Base-by-base conservation (phyloP, 2,888 invertebrate species). In the Catocala fraxini region DNA sequence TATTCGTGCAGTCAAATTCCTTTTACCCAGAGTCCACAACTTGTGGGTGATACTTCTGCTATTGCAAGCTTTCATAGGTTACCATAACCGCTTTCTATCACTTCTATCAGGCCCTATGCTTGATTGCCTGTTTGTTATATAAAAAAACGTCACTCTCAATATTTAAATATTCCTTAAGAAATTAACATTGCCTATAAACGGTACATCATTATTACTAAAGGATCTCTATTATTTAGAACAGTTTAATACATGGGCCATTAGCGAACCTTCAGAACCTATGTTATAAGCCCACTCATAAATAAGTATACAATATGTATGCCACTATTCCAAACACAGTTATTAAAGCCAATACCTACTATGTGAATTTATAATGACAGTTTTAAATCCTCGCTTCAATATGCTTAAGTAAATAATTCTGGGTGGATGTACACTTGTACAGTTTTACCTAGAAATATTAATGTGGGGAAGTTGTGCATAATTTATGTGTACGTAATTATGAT, bases 281-380 rank as follows among this genome's bases (percentile, higher is more conserved):
- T 57, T 65, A 65, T 58, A 71, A 70, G 66, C 70, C 51, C 7
- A 39, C 53, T 51, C 66, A 73, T 71, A 71, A 73, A 73, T 71
- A 61, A 51, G 45, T 49, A 34, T 33, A 48, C 45, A 25, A 61
- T 69, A 75, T 69, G 60, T 75, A 72, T 69, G 59, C 59, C 39
- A 57, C 47, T 58, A 59, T 56, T 45, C 45, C 41, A 53, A 48
- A 69, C 64, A 60, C 56, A 53, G 52, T 70, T 61, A 75, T 66
- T 66, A 73, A 64, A 73, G 49, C 64, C 59, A 55, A 62, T 62
- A 66, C 57, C 55, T 65, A 61, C 43, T 68, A 59, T 61, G 63
- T 74, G 64, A 75, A 75, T 75, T 75, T 77, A 75, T 77, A 72
- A 77, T 75, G 59, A 63, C 74, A 74, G 77, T 75, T 74, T 77